Conservation (phyloP, 2,888 invertebrate genomes). For the Hemaris fuciformis region DNA sequence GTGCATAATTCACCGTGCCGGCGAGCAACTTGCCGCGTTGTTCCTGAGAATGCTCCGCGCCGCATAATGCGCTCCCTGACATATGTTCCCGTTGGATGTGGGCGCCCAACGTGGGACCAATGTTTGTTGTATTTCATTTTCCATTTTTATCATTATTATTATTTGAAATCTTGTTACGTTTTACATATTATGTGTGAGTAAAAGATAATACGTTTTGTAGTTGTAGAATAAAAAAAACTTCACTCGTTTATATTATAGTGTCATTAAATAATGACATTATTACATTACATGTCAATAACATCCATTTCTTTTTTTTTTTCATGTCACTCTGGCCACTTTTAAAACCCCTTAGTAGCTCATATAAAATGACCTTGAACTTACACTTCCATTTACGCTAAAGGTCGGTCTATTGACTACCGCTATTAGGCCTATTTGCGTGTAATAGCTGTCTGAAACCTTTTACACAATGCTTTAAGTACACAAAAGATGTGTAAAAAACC, state of each 20-base stretch:
- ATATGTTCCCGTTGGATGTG: conserved; percentile 32
- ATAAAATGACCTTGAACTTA: neutral
- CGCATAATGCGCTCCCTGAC: conserved; percentile 43
- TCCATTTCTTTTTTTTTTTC: no score
- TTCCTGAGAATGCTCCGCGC: conserved; percentile 33
- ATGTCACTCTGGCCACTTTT: neutral
- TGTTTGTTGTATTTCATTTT: no score
- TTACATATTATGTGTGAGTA: no score
- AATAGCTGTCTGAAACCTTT: neutral
- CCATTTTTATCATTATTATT: no score
- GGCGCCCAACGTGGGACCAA: conserved; percentile 18
- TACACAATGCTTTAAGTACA: no score
- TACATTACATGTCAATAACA: no score
- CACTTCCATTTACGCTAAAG: neutral
- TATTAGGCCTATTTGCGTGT: neutral
- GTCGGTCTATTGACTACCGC: neutral
- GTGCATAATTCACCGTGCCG: conserved; percentile 55
- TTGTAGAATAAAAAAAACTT: neutral
- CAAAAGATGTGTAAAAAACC: neutral
- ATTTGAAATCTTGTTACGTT: neutral
- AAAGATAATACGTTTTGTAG: no score
- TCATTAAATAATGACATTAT: no score
- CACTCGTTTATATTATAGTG: no score
- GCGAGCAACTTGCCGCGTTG: conserved; percentile 39
- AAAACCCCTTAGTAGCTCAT: neutral